Evolutionary conservation across 2,113 vertebrate genomes (phyloP).

Genomic region (Gnathochromis pfefferi): DNA sequence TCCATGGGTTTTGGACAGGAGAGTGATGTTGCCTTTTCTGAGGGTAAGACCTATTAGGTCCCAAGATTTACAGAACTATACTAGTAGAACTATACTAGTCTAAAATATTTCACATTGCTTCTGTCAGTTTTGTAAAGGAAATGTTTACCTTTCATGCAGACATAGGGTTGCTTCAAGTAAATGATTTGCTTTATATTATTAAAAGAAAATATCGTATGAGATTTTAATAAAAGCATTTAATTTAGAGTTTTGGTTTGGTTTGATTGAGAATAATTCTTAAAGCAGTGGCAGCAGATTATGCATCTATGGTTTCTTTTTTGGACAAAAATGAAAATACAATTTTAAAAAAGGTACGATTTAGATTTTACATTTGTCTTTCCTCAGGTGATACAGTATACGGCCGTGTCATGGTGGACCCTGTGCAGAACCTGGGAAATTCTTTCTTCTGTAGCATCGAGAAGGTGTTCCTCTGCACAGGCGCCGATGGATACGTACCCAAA

Average conservation of each 20-base stretch:
- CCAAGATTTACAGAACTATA: background rate
- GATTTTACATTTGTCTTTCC: background rate
- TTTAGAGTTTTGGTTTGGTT: background rate
- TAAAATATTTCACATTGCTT: background rate
- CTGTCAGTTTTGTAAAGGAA: background rate
- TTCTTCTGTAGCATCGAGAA: constrained; percentile 95
- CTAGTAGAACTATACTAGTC: background rate
- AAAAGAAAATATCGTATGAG: background rate
- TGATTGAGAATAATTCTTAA: background rate
- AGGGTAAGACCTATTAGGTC: constrained; percentile 69
- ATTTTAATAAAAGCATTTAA: background rate
- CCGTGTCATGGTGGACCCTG: constrained; percentile 94
- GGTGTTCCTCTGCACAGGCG: constrained; percentile 90
- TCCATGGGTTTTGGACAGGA: constrained; percentile 90
- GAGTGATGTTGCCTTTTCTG: constrained; percentile 82
- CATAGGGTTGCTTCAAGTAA: background rate
- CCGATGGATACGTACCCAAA: constrained; percentile 93
- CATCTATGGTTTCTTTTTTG: background rate
- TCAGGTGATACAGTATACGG: constrained; percentile 86
- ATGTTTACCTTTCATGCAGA: background rate
- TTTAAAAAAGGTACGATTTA: rapidly evolving
- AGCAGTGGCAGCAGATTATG: background rate
- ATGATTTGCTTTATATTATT: background rate
- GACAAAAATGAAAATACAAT: background rate
- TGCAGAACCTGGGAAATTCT: constrained; percentile 92